Evolutionary conservation across 2,797 vertebrate species (phyloP).

Genomic region (Leucoraja ocellata): DNA sequence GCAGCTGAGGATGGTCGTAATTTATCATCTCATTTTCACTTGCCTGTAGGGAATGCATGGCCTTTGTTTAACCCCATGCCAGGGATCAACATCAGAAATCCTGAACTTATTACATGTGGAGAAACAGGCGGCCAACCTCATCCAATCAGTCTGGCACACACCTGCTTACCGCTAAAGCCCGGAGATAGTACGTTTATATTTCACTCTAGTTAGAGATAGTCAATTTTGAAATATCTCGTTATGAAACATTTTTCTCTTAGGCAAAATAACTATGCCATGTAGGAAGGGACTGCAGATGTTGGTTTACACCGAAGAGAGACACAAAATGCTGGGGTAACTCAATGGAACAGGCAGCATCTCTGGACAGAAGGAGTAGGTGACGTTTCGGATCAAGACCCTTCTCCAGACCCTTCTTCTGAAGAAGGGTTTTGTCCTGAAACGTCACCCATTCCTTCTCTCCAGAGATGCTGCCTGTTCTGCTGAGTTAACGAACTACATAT

Average conservation of each 20-base stretch:
- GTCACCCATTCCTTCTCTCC: no score
- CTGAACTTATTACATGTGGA: neutral
- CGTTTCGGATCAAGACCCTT: no score
- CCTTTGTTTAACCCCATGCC: neutral
- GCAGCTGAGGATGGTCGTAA: neutral
- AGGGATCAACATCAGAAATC: neutral
- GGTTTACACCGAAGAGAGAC: no score
- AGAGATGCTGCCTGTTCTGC: no score
- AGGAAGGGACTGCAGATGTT: no score
- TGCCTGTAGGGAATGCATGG: neutral
- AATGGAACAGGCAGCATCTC: no score
- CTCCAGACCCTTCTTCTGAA: no score
- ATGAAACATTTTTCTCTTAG: neutral
- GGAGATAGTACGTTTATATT: neutral
- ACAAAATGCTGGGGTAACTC: no score
- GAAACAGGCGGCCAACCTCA: neutral
- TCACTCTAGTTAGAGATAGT: neutral
- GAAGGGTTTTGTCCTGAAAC: no score
- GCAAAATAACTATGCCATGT: neutral
- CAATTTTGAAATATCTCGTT: neutral
- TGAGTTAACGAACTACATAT: no score
- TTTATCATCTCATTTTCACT: slow-evolving; percentile 7
- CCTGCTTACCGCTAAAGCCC: no score
- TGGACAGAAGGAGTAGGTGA: no score
- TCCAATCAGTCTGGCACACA: neutral